phyloP scores from a whole-genome alignment of 2,113 vertebrate species.

The Antechinus flavipes region DNA sequence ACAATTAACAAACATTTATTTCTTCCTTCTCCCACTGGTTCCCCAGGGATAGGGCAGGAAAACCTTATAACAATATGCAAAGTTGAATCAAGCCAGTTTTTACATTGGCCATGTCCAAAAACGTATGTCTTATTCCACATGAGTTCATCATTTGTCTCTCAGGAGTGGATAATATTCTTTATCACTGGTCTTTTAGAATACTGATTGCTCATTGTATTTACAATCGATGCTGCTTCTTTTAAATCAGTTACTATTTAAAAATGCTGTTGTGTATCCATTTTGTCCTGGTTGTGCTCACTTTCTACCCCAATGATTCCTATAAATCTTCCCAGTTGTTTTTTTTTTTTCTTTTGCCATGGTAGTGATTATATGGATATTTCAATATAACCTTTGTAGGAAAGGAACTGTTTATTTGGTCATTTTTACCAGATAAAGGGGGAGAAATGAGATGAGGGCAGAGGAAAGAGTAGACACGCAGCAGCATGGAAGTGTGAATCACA shows the following conservation, averaged over 20 bases:
- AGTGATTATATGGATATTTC: background rate
- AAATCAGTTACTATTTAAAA: background rate
- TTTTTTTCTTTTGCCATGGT: background rate
- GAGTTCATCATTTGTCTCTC: background rate
- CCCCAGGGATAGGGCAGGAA: background rate
- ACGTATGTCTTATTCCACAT: background rate
- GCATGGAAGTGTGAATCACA: background rate
- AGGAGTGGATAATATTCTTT: background rate
- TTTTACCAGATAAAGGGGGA: background rate
- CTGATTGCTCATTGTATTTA: background rate
- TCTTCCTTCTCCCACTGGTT: background rate
- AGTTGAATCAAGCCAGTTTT: background rate
- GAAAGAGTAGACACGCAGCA: background rate
- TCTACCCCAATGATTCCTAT: background rate
- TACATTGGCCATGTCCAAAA: background rate
- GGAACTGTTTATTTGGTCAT: background rate
- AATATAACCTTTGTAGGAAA: background rate
- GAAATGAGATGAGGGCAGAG: background rate
- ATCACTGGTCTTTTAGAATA: background rate
- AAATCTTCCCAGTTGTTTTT: background rate
- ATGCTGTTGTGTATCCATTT: background rate
- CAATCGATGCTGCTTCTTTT: background rate
- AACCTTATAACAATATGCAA: background rate
- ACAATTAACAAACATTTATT: background rate
- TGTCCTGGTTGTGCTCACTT: background rate